Base-by-base conservation (phyloP, 1,140 invertebrate genomes). In the Diorhabda elongata region DNA sequence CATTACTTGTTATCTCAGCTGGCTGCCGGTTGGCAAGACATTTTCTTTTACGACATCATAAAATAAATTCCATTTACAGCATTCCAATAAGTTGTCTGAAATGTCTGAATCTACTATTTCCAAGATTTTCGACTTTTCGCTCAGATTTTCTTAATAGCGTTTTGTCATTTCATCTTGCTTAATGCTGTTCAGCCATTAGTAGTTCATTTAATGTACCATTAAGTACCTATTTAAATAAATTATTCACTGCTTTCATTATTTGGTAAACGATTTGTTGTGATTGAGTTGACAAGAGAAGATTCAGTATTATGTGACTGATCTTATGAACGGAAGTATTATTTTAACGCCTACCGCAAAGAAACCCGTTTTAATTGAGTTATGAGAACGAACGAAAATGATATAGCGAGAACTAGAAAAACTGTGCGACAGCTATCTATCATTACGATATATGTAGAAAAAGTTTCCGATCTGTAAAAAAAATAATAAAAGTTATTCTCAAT, bases 1-100 rank as follows among this genome's bases (percentile, higher is more conserved):
- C 68, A 58, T 69, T 69, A 69, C 58, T 66, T 69, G 68, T 69
- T 69, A 69, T 69, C 68, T 69, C 63, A 66, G 68, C 47, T 66
- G 47, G 62, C 47, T 69, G 63, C 57, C 56, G 62, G 57, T 64
- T 64, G 63, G 61, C 42, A 69, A 69, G 62, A 66, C 68, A 66
- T 69, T 69, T 66, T 41, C 58, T 69, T 69, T 69, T 69, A 69
- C 68, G 68, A 69, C 52, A 42, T n/a, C 68, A 66, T 69, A 66
- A 69, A 69, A 69, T 69, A 69, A 69, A 69, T 69, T 58, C 57
- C 64, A 69, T 69, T 66, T 42, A 47, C 44, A 42, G 64, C 64
- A 65, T 58, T 64, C 44, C 56, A 42, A 62, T 62, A 65, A 65
- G 26, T 65, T 56, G 64, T 52, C 58, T 56, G 58, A 58, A 47